Percentiles rank a stretch among this genome's conserved stretches.
Evolutionary conservation across 2,797 vertebrate species (phyloP).

Genomic region (Dryobates pubescens): DNA sequence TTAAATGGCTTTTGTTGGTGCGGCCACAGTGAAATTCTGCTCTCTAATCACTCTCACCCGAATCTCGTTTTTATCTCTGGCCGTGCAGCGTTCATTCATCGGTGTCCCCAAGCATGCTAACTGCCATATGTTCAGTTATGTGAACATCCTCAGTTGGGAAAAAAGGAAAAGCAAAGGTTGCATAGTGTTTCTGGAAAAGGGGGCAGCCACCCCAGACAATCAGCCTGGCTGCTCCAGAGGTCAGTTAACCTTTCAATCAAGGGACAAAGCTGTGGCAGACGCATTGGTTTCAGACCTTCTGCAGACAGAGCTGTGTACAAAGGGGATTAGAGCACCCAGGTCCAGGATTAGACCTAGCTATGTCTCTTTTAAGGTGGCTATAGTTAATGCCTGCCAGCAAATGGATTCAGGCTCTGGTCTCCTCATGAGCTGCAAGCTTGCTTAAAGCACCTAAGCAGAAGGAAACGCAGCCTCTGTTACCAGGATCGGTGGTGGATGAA

Average conservation of each 20-base stretch:
- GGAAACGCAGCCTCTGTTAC: neutral
- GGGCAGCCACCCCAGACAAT: neutral
- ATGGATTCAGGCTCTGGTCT: neutral
- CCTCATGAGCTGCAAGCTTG: neutral
- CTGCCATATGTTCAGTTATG: constrained; percentile 19
- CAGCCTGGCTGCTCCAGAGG: neutral
- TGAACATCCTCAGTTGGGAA: neutral
- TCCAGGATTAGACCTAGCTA: neutral
- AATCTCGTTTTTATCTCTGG: constrained; percentile 40
- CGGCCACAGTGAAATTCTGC: neutral
- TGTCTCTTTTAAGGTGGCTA: constrained; percentile 23
- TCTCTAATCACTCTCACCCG: constrained; percentile 16
- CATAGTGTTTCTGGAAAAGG: constrained; percentile 1
- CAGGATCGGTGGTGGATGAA: neutral
- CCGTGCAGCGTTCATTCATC: constrained; percentile 14
- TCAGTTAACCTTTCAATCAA: neutral
- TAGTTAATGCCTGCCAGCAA: neutral
- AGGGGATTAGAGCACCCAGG: neutral
- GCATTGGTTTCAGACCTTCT: neutral
- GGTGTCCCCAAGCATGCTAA: neutral
- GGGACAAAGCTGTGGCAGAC: neutral
- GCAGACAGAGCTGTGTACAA: neutral
- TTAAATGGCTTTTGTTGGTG: constrained; percentile 1
- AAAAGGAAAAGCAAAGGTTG: neutral
- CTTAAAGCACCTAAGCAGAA: constrained; percentile 14